A percentile compares a stretch with the other conserved stretches of the same genome.
These are phyloP conservation scores for Micropoecilia bifurca DNA, from an alignment of 2,797 vertebrate species.

Conservation along the genomic window DNA sequence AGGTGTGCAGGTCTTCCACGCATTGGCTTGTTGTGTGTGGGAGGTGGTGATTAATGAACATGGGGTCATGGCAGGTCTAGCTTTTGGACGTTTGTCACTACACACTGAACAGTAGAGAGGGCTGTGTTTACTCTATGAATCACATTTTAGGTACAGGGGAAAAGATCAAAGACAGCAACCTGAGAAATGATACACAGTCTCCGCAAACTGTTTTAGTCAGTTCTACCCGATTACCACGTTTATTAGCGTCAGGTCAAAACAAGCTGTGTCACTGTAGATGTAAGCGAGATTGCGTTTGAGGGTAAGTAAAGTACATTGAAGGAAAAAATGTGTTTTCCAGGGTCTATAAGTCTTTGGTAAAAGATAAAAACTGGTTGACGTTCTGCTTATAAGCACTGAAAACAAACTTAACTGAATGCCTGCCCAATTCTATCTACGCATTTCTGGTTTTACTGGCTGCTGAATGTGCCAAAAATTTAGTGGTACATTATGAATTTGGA, in stretches of 20 bases:
- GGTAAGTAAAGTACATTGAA: not conserved
- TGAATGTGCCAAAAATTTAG: not conserved
- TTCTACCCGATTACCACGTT: not conserved
- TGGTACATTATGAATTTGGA: not conserved
- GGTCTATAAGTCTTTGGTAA: not conserved
- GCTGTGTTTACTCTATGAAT: not conserved
- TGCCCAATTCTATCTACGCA: not conserved
- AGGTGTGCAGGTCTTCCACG: conserved; percentile 15
- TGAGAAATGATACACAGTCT: not conserved
- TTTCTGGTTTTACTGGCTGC: not conserved
- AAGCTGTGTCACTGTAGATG: not conserved
- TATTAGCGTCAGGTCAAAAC: not conserved
- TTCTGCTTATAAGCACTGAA: not conserved
- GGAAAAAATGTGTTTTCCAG: not conserved
- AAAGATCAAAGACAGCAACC: not conserved
- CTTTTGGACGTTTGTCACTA: not conserved
- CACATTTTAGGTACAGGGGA: conserved; percentile 1
- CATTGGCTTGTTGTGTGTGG: not conserved
- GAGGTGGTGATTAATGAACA: not conserved
- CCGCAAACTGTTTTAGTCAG: not conserved
- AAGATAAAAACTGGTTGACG: not conserved
- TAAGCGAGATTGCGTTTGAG: not conserved
- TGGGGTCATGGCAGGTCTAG: not conserved
- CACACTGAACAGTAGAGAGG: not conserved
- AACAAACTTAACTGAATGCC: not conserved